Percentiles rank a stretch among this genome's conserved stretches.
Evolutionary conservation across 2,797 vertebrate genomes (phyloP).

Genomic region (Gymnodraco acuticeps): DNA sequence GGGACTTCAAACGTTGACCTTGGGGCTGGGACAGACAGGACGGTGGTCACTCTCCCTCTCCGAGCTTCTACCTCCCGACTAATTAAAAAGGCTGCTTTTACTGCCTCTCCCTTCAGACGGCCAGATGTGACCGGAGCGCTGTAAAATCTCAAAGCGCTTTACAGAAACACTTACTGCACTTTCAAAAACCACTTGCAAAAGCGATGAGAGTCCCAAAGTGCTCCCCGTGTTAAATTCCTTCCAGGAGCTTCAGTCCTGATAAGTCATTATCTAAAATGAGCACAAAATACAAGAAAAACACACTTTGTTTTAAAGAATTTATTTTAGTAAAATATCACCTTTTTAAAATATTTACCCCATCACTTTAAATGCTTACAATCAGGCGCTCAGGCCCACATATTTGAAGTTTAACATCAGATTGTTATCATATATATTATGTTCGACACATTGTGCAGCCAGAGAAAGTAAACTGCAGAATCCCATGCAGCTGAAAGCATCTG

Average conservation of each 20-base stretch:
- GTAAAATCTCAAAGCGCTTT: conserved; percentile 67
- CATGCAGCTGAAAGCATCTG: conserved; percentile 25
- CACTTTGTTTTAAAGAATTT: conserved; percentile 3
- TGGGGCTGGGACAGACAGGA: conserved; percentile 31
- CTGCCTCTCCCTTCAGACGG: conserved; percentile 61
- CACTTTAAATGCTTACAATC: neutral
- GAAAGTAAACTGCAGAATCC: neutral
- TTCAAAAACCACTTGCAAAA: conserved; percentile 42
- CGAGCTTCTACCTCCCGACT: conserved; percentile 50
- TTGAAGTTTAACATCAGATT: conserved; percentile 7
- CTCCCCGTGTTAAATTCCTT: conserved; percentile 22
- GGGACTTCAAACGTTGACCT: conserved; percentile 56
- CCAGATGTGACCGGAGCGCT: conserved; percentile 70
- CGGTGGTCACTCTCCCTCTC: conserved; percentile 41
- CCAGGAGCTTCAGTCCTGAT: conserved; percentile 7
- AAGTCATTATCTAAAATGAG: neutral
- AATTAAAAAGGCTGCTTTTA: conserved; percentile 72
- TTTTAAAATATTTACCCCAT: conserved; percentile 17
- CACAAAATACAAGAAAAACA: neutral
- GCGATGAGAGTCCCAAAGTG: conserved; percentile 12
- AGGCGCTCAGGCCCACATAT: neutral
- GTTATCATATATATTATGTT: conserved; percentile 18
- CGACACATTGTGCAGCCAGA: neutral
- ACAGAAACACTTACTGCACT: conserved; percentile 69
- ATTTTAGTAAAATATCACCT: conserved; percentile 47